Evolutionary conservation across 2,797 vertebrate species (phyloP).

Genomic region (Bradypus variegatus): DNA sequence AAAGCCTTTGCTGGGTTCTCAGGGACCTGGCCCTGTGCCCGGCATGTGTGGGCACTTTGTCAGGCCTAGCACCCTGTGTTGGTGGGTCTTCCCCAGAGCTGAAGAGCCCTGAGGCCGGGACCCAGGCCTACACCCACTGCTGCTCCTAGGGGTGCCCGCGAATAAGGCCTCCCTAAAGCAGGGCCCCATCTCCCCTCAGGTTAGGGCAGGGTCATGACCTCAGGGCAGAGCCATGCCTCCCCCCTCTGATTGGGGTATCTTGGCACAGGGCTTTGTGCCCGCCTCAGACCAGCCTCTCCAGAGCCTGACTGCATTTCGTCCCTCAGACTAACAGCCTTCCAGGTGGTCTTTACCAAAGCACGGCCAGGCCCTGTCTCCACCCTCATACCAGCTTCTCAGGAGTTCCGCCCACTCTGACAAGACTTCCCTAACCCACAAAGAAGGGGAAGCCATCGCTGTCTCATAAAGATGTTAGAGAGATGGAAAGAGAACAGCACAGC

Average conservation of each 20-base stretch:
- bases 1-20: not conserved
- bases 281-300: not conserved
- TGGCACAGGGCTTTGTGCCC: not conserved
- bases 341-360: not conserved
- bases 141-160: too few species aligned
- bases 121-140: too few species aligned
- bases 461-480: not conserved
- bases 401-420: not conserved
- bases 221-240: not conserved
- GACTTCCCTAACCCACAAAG: not conserved
- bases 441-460: not conserved
- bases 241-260: not conserved
- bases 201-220: not conserved
- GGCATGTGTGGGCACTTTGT: not conserved
- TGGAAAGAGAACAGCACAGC: not conserved
- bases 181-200: not conserved
- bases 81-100: too few species aligned
- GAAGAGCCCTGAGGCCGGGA: too few species aligned
- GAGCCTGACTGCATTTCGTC: not conserved
- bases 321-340: not conserved
- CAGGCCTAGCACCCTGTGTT: not conserved
- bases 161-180: too few species aligned
- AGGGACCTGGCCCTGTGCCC: not conserved
- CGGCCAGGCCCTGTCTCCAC: not conserved
- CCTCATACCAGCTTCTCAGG: not conserved